Evolutionary conservation across 2,797 vertebrate species (phyloP), one percentile per base, ranked within the genome.

Genomic region (Phataginus tricuspis): DNA sequence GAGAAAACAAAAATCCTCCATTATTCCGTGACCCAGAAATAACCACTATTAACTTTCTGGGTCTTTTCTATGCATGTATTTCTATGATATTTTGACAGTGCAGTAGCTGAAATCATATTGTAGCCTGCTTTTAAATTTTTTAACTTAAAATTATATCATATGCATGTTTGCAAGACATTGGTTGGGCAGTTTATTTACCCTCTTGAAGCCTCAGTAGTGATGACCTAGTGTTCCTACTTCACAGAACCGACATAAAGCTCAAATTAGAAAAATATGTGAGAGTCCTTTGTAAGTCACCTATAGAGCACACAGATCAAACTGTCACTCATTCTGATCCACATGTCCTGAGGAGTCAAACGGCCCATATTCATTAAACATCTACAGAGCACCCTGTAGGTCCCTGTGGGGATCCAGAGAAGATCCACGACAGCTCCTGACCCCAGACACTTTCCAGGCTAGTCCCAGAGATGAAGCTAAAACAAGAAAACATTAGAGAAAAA

Each of bases 41-140:
- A 94, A 92, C 15, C 27, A 25, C n/a, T 66, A 69, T 51, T 95
- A 95, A 53, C 74, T 89, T 96, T 94, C 80, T 94, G 34, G 29
- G 45, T 85, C 64, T 63, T 92, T 82, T 51, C 21, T 31, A 39
- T 71, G 59, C 53, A 83, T 74, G 57, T 92, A 95, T 96, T 83
- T 88, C 57, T 82, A 19, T 90, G 49, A 63, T 89, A 96, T 53
- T 95, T 88, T 94, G 68, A 78, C 14, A 83, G 25, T 61, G 66
- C 71, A 59, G 49, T 42, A 61, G 74, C 84, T 84, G 57, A 96
- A 94, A 79, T 90, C 39, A 51, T 89, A 63, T 53, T 66, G 21
- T 68, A 42, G 37, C 86, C 49, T 53, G 31, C 31, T 75, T 89
- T 31, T 59, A 61, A 23, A 25, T 23, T 89, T 83, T 93, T 88